Base-by-base conservation (phyloP, 2,888 invertebrate species). In the Gari tellinella region DNA sequence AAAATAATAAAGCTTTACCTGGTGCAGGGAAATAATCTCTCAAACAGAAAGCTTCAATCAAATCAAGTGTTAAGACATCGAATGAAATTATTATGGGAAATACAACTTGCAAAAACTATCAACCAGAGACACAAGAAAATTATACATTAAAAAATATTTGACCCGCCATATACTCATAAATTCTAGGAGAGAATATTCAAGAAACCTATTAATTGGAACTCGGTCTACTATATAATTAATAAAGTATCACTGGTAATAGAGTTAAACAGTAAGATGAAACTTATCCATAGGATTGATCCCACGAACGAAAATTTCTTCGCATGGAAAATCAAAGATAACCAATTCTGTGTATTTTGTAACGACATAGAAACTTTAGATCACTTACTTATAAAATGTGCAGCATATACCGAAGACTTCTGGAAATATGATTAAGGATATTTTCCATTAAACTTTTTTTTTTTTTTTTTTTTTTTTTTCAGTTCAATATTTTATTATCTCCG, bases 311-410 rank as follows among this genome's bases (percentile, higher is more conserved):
- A 12, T 19, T 23, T 12, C n/a, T 14, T 17, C 48, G n/a, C 14
- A 48, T 48, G n/a, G 12, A 19, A 4, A 31, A n/a, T n/a, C n/a
- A n/a, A n/a, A n/a, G n/a, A n/a, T n/a, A n/a, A 45, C n/a, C n/a
- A n/a, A n/a, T 48, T 19, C 17, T 48, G 48, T 19, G 19, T 48
- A 48, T 48, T 48, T 48, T 48, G 48, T 23, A 19, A 48, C 3
- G 15, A 15, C 12, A 19, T 48, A 48, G 48, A 48, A 48, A 48
- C 48, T 14, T 48, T 48, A 12, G 48, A 48, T 3, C 48, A 48
- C 48, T 48, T 48, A 12, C 23, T 48, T 19, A 23, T 48, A 48
- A 23, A 48, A 48, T 48, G 48, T 48, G 12, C n/a, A n/a, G n/a
- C n/a, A 17, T 48, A 17, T 8, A 19, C 19, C 15, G 23, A 19